These are phyloP conservation scores for Gymnogyps californianus DNA, from an alignment of 2,113 vertebrate genomes.

Conservation along the genomic window DNA sequence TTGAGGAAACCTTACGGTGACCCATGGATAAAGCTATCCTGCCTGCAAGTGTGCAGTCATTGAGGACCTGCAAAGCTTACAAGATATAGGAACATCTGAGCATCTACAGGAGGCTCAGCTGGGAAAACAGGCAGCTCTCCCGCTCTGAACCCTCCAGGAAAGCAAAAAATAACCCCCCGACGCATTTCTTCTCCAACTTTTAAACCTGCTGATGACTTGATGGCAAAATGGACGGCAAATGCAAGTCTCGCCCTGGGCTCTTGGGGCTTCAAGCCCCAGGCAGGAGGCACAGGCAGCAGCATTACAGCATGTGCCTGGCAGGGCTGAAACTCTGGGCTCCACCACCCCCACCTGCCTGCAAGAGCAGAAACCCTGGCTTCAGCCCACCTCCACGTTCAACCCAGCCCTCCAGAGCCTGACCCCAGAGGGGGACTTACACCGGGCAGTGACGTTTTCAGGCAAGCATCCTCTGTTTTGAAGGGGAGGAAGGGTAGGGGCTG, in stretches of 20 bases:
- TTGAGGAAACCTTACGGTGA: not conserved
- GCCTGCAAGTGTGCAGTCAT: accelerated
- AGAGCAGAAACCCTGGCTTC: not conserved
- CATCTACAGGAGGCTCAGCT: not conserved
- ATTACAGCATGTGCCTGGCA: not conserved
- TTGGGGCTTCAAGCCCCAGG: not conserved
- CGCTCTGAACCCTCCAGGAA: not conserved
- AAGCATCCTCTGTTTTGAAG: not conserved
- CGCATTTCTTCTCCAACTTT: not conserved
- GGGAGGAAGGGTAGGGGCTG: not conserved
- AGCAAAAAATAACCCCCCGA: accelerated
- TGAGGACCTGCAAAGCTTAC: not conserved
- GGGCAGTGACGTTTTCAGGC: not conserved
- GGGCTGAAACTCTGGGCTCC: not conserved
- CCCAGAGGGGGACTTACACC: not conserved
- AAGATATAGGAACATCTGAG: not conserved
- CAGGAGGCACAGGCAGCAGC: not conserved
- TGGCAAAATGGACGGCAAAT: not conserved
- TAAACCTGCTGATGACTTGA: accelerated
- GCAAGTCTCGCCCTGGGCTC: not conserved
- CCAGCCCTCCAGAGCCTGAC: not conserved
- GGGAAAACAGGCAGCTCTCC: not conserved
- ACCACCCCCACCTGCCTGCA: not conserved
- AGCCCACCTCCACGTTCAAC: not conserved
- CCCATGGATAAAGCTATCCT: not conserved